phyloP scores from a whole-genome alignment of 2,113 vertebrate genomes.

The Ardeotis arabs region DNA sequence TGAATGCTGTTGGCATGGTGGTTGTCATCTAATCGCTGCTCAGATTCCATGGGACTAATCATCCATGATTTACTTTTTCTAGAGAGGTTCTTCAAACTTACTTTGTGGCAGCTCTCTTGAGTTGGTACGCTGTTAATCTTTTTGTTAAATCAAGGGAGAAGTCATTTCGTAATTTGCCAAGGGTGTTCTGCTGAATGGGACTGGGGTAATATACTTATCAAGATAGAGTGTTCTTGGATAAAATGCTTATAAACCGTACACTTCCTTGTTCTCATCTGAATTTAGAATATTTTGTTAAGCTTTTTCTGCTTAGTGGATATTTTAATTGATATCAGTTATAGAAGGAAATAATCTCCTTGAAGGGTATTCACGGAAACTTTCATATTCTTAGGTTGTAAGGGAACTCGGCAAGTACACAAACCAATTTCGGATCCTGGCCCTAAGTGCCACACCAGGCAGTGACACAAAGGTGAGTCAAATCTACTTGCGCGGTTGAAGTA shows the following conservation, averaged over 20 bases:
- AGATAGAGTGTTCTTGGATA: background rate
- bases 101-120: background rate
- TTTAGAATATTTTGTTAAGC: background rate
- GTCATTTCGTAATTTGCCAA: background rate
- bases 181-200: background rate
- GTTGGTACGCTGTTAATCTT: background rate
- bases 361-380: background rate
- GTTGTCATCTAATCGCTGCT: background rate
- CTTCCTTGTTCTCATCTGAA: background rate
- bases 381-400: slow-evolving; percentile 83
- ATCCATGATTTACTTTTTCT: background rate
- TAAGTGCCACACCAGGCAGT: slow-evolving; percentile 94
- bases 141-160: background rate
- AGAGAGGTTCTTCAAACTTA: background rate
- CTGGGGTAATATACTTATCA: background rate
- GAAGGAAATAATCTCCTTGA: background rate
- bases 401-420: slow-evolving; percentile 85
- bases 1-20: background rate
- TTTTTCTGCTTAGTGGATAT: background rate
- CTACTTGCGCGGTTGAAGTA: fast-evolving
- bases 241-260: background rate
- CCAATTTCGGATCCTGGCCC: slow-evolving; percentile 91
- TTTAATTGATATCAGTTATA: background rate
- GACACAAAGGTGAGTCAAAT: slow-evolving; percentile 84
- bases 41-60: background rate